Base-by-base conservation (phyloP, 37 sponge, comb jelly and placozoan genomes). In the Theonella swinhoei region DNA sequence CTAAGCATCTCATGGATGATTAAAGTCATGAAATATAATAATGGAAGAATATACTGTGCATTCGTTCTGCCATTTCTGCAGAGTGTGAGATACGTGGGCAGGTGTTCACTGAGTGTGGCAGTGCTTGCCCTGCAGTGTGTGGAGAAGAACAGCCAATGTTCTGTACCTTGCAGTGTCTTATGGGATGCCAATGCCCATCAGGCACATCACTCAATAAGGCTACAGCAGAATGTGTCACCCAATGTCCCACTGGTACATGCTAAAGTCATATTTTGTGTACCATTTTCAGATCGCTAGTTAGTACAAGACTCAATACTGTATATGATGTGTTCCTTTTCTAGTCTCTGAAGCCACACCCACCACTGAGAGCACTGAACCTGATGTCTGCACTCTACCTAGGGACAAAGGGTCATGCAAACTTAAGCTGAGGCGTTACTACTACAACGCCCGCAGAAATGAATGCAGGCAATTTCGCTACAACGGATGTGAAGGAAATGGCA, bases 401-500 rank as follows among this genome's bases (percentile, higher is more conserved):
- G 77, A 74, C 7, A 61, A 68, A 42, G 88, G 88, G 20, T n/a
- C n/a, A n/a, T n/a, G n/a, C n/a, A n/a, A n/a, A n/a, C n/a, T n/a
- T n/a, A n/a, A n/a, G 24, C 26, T 87, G 42, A 41, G 32, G 3
- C 25, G 71, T 2, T 87, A 39, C 34, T 87, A 66, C 71, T 64
- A 81, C 77, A 87, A 81, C 34, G 2, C 59, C 22, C 26, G 25
- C 20, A 73, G 75, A 1, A 83, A 66, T 4, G 3, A 64, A 42
- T 87, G 88, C 75, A 75, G 81, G 28, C 1, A 1, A 30, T 88
- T 88, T 38, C 60, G 39, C 40, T 88, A 76, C 76, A 77, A 83
- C 62, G 83, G 89, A 0, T 88, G 89, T 38, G 70, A 22, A 0
- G 83, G 89, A 60, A 87, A 88, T 47, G 72, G 36, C 31, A 88